Evolutionary conservation across 1,140 invertebrate genomes (phyloP).

Genomic region (Atopsyche davidsoni): DNA sequence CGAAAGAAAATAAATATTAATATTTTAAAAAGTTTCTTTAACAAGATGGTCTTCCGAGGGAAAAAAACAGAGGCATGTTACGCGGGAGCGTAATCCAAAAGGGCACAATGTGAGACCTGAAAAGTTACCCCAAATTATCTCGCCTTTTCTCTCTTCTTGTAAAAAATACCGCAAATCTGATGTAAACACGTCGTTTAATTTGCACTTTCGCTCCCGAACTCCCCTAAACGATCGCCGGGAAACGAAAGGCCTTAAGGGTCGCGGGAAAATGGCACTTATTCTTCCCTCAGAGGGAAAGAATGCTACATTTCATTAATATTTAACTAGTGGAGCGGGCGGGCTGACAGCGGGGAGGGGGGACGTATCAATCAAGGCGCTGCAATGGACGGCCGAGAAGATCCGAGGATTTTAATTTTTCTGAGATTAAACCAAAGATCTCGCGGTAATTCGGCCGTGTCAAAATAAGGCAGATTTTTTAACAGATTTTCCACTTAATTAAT

Average conservation of each 20-base stretch:
- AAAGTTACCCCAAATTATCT: conserved; percentile 28
- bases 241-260: conserved; percentile 17
- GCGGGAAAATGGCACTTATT: conserved; percentile 11
- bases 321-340: conserved; percentile 20
- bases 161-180: conserved; percentile 30
- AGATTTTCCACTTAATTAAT: no score
- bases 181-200: conserved; percentile 33
- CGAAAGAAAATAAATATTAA: neutral
- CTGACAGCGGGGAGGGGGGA: conserved; percentile 8
- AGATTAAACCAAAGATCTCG: neutral
- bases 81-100: neutral
- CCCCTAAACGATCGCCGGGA: conserved; percentile 24
- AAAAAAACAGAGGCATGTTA: neutral
- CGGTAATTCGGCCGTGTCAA: no score
- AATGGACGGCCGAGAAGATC: conserved; percentile 7
- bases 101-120: conserved; percentile 16
- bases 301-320: conserved; percentile 30
- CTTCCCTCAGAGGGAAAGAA: conserved; percentile 14
- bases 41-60: no score
- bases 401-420: conserved; percentile 1
- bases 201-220: conserved; percentile 26
- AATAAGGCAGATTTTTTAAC: no score
- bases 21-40: no score
- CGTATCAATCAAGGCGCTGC: conserved; percentile 15
- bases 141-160: conserved; percentile 1